A percentile compares a stretch with the other conserved stretches of the same genome.
Conservation (phyloP, 23 tunicate genomes). For the Oikopleura dioica region DNA sequence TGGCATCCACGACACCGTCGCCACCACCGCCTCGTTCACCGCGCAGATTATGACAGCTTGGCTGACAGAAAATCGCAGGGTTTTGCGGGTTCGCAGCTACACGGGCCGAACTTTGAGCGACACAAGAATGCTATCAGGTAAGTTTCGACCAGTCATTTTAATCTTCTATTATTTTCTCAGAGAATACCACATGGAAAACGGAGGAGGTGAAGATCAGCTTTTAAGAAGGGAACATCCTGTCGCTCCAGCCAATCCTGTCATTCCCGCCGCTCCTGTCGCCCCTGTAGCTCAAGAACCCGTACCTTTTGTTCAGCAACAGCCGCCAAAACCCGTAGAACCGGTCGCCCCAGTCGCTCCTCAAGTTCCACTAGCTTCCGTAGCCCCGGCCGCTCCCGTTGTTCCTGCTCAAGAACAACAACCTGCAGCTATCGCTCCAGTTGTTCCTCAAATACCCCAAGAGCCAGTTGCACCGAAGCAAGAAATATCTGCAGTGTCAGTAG, state of each 20-base stretch:
- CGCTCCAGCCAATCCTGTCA: too few species aligned
- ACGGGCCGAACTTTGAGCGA: slow-evolving; percentile 1
- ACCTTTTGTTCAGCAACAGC: neutral
- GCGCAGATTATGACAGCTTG: neutral
- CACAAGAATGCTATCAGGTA: neutral
- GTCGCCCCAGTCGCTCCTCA: neutral
- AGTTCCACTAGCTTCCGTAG: neutral
- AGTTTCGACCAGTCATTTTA: too few species aligned
- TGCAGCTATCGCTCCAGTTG: neutral
- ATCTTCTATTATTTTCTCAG: too few species aligned
- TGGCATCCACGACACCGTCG: slow-evolving; percentile 8
- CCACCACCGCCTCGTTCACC: slow-evolving; percentile 1
- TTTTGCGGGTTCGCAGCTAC: neutral
- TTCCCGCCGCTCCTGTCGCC: neutral
- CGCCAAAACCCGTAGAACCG: neutral
- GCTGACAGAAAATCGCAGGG: neutral
- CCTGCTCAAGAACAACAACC: neutral
- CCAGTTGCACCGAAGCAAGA: neutral
- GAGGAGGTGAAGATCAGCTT: too few species aligned
- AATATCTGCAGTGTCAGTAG: too few species aligned
- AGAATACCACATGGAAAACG: too few species aligned
- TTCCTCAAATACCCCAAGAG: neutral
- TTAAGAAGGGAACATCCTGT: too few species aligned
- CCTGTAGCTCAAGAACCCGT: neutral
- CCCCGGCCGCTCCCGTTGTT: neutral